Conservation (phyloP, 2,888 invertebrate genomes). For the Platycnemis pennipes region DNA sequence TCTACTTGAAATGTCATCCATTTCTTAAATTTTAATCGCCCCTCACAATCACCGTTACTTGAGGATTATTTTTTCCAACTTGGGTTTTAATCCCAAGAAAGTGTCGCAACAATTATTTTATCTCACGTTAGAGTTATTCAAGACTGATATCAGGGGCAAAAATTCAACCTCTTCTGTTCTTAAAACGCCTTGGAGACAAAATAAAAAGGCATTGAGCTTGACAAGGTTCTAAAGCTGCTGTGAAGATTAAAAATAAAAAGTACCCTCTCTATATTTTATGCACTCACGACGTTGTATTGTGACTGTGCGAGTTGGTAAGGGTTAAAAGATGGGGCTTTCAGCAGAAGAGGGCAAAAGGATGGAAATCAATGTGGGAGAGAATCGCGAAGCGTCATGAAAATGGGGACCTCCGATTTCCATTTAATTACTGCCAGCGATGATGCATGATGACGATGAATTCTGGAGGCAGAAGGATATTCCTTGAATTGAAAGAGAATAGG, state of each 20-base stretch:
- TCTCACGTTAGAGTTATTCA: not conserved
- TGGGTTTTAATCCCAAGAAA: not conserved
- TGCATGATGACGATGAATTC: conserved; percentile 17
- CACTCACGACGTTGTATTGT: not conserved
- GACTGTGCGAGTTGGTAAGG: not conserved
- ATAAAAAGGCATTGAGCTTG: not conserved
- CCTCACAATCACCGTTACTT: not conserved
- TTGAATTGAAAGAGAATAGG: not conserved
- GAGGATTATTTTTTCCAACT: not conserved
- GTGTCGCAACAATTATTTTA: not conserved
- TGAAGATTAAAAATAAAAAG: not conserved
- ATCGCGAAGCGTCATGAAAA: not conserved
- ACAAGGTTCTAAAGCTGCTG: not conserved
- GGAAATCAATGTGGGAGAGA: conserved; percentile 17
- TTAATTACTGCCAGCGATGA: conserved; percentile 19
- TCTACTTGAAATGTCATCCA: not conserved
- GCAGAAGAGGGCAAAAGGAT: not conserved
- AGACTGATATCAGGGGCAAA: too few species aligned
- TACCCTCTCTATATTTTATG: not conserved
- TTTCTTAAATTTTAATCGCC: not conserved
- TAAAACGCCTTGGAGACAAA: not conserved
- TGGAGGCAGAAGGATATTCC: not conserved
- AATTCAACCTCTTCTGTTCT: not conserved
- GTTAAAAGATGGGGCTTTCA: not conserved
- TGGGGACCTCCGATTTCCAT: not conserved